Percentiles rank a stretch among this genome's conserved stretches.
phyloP scores from a whole-genome alignment of 2,888 invertebrate species.

The Tenthredo mesomela region DNA sequence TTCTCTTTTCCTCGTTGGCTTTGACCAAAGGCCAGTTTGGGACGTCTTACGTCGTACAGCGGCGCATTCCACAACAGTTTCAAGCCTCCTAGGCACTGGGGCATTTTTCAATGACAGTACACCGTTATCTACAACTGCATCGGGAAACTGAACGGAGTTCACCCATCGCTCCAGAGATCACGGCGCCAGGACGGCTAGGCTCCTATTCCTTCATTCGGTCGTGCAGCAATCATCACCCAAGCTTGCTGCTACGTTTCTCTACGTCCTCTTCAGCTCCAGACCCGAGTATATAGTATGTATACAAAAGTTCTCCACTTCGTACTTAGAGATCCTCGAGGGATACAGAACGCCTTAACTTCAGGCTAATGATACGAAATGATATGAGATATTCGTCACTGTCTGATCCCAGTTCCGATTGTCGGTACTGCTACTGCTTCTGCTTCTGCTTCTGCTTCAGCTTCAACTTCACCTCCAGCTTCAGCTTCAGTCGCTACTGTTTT shows the following conservation, averaged over 20 bases:
- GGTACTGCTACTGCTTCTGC: constrained; percentile 22
- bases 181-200: constrained; percentile 15
- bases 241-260: neutral
- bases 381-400: constrained; percentile 77
- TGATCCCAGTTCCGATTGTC: constrained; percentile 75
- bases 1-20: neutral
- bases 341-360: constrained; percentile 67
- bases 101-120: constrained; percentile 42
- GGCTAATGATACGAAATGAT: constrained; percentile 77
- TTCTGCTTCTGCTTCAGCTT: too few relatives aligned
- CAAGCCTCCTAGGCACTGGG: constrained; percentile 33
- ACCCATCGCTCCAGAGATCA: constrained; percentile 45
- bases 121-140: constrained; percentile 45
- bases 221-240: constrained; percentile 24
- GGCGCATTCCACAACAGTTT: constrained; percentile 11
- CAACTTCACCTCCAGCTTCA: too few relatives aligned
- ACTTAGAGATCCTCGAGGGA: constrained; percentile 47
- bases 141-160: constrained; percentile 42
- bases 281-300: neutral
- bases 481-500: constrained; percentile 71
- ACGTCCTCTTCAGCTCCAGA: neutral
- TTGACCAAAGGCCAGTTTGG: constrained; percentile 4
- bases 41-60: neutral
- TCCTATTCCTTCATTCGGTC: neutral
- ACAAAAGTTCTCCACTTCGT: constrained; percentile 18